Conservation (phyloP, 2,113 vertebrate species). For the Macroglossus sobrinus region DNA sequence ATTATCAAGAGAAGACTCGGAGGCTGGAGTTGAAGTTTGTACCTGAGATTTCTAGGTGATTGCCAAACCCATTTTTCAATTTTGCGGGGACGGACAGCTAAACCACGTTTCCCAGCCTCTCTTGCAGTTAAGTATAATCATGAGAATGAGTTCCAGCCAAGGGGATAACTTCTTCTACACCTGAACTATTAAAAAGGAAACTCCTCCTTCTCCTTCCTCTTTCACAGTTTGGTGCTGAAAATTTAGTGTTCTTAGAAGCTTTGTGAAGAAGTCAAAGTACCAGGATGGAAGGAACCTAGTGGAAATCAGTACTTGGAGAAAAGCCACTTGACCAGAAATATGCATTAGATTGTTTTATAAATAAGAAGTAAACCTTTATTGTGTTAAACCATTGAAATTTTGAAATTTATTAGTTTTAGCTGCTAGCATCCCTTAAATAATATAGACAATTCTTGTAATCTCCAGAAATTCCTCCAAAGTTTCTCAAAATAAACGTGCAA, state of each 20-base stretch:
- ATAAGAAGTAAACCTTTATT: background rate
- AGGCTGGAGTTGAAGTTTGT: background rate
- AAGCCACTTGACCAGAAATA: background rate
- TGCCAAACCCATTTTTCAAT: background rate
- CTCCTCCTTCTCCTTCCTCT: background rate
- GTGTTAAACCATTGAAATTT: background rate
- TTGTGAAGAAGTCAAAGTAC: background rate
- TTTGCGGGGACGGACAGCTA: background rate
- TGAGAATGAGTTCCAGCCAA: background rate
- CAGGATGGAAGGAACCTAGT: background rate
- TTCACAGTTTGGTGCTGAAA: background rate
- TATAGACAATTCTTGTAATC: background rate
- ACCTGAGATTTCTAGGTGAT: background rate
- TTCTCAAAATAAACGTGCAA: slow-evolving; percentile 16
- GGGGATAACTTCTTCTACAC: background rate
- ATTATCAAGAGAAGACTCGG: background rate
- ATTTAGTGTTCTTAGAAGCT: background rate
- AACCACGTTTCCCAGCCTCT: background rate
- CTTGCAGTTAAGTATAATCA: background rate
- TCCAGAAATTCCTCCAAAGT: background rate
- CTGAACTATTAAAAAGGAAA: background rate
- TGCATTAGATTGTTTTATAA: background rate
- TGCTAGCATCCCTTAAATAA: background rate
- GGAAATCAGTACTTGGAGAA: background rate
- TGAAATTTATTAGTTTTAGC: background rate